phyloP scores from a whole-genome alignment of 2,797 vertebrate species.

The Melanotaenia trifasciata region DNA sequence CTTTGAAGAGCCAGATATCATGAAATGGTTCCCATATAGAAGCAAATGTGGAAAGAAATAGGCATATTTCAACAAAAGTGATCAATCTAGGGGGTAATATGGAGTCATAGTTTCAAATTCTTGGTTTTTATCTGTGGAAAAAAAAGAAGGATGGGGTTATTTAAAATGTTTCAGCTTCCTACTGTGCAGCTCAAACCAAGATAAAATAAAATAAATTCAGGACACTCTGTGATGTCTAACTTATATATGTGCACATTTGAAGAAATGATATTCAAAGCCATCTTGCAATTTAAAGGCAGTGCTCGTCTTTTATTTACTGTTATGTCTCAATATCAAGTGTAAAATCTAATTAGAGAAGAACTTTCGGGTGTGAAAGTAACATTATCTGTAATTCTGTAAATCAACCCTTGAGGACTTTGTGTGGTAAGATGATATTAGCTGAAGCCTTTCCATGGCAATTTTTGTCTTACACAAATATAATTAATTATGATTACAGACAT shows the following conservation, averaged over 20 bases:
- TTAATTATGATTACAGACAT: constrained; percentile 4
- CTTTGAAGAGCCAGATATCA: neutral
- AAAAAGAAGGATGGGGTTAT: constrained; percentile 8
- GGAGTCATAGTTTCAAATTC: neutral
- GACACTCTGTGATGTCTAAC: constrained; percentile 22
- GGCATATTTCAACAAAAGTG: neutral
- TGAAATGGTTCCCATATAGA: constrained; percentile 12
- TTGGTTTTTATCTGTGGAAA: neutral
- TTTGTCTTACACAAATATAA: neutral
- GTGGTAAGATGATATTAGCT: constrained; percentile 15
- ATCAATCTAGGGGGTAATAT: neutral
- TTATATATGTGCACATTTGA: constrained; percentile 24
- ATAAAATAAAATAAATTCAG: constrained; percentile 22
- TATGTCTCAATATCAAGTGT: constrained; percentile 19
- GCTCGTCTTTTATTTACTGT: neutral
- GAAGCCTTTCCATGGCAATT: neutral
- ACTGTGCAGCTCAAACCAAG: constrained; percentile 33
- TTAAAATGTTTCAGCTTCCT: constrained; percentile 1
- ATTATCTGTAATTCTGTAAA: constrained; percentile 36
- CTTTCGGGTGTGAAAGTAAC: constrained; percentile 26
- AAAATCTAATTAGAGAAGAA: constrained; percentile 34
- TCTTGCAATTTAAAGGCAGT: neutral
- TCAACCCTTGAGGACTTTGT: constrained; percentile 11
- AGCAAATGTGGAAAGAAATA: neutral
- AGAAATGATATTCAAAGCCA: constrained; percentile 35